Evolutionary conservation across 2,888 invertebrate species (phyloP).

Genomic region (Laspeyria flexula): DNA sequence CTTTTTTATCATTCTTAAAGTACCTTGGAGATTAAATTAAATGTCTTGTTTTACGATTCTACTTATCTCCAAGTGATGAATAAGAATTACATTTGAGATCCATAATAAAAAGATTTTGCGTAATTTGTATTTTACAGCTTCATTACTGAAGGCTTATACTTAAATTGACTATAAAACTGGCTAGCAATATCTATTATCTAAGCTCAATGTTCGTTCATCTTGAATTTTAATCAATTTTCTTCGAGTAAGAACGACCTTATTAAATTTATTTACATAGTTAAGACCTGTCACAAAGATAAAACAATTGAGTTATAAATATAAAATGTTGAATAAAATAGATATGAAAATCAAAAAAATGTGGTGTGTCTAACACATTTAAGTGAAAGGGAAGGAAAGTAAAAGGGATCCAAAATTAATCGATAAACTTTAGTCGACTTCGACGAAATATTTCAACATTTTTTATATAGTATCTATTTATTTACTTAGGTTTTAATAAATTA

Average conservation of each 20-base stretch:
- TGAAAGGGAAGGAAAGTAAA: too few relatives aligned
- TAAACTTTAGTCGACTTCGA: too few relatives aligned
- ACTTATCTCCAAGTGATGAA: slow-evolving; percentile 37
- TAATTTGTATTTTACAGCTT: slow-evolving; percentile 38
- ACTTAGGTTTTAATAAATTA: too few relatives aligned
- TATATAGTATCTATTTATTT: too few relatives aligned
- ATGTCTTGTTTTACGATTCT: slow-evolving; percentile 42
- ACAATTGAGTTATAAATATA: background rate
- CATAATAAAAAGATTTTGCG: slow-evolving; percentile 27
- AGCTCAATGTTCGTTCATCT: background rate
- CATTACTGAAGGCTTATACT: slow-evolving; percentile 16
- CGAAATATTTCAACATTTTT: too few relatives aligned
- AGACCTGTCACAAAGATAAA: background rate
- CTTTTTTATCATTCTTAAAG: slow-evolving; percentile 19
- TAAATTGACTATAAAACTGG: slow-evolving; percentile 6
- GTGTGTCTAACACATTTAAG: background rate
- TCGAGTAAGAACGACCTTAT: background rate
- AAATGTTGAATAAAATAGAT: background rate
- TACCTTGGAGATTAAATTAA: slow-evolving; percentile 33
- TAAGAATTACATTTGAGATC: slow-evolving; percentile 27
- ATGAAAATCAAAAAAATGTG: background rate
- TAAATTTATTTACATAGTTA: background rate
- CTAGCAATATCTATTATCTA: slow-evolving; percentile 5
- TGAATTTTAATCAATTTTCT: slow-evolving; percentile 3
- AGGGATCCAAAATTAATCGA: too few relatives aligned